Evolutionary conservation across 1,140 invertebrate genomes (phyloP), one percentile per base, ranked within the genome.

Genomic region (Metopolophium dirhodum): DNA sequence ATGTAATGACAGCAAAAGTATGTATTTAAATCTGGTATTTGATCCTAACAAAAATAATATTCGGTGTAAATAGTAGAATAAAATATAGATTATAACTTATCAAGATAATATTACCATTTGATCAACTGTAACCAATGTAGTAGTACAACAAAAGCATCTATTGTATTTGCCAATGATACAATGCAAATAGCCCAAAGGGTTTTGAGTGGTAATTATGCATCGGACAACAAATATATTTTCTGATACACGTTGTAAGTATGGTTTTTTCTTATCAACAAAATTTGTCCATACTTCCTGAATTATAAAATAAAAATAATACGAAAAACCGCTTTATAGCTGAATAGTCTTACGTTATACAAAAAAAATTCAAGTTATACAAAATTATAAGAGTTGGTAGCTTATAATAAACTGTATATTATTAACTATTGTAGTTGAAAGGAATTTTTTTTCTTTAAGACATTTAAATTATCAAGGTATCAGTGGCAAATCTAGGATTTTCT

Each of bases 221-320:
- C 97, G 97, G 0, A 98, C 97, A 82, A 96, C 97, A 96, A 98
- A 97, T 61, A 97, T 97, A 94, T 96, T 96, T 95, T 97, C 97
- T 3, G 97, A 97, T 45, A 98, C 96, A 94, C 97, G 96, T 95
- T 98, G 97, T 22, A 98, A 97, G 26, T 98, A 95, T 4, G 97
- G 96, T 45, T 93, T 93, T 86, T 93, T 93, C 7, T 93, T 93
- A 57, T 41, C 97, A 97, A 93, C 51, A 57, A 85, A 93, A 93
- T 93, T 93, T 54, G 45, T 54, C 41, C 96, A 95, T 23, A 96
- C 96, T 95, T 97, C 96, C 23, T 96, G 96, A 9, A 90, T 51
- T 11, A 94, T 37, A 92, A 37, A 82, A 37, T 18, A 14, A n/a
- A 18, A 26, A 77, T 26, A 49, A 49, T 61, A 90, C 26, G 68